phyloP scores from a whole-genome alignment of 2,797 vertebrate genomes.

The Onychomys leucogaster region DNA sequence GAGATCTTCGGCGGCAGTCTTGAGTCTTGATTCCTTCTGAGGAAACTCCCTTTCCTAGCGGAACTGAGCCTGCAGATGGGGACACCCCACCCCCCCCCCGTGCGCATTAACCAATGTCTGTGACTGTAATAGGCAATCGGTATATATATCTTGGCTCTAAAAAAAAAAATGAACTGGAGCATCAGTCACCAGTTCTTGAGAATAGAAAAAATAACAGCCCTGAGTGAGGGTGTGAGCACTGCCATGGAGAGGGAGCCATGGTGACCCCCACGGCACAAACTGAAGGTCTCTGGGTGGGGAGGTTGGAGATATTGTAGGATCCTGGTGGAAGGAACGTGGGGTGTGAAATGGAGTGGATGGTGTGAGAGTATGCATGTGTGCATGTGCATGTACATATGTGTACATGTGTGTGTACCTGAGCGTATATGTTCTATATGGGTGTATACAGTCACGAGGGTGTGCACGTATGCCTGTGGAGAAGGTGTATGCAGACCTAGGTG shows the following conservation, averaged over 20 bases:
- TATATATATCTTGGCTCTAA: background rate
- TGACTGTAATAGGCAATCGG: background rate
- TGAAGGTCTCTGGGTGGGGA: background rate
- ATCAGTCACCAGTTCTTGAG: background rate
- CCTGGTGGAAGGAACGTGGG: background rate
- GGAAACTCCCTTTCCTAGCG: constrained; percentile 75
- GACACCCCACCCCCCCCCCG: background rate
- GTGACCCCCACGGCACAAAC: background rate
- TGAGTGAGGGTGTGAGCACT: background rate
- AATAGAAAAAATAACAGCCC: background rate
- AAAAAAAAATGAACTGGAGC: background rate
- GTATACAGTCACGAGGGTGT: background rate
- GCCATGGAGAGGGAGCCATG: background rate
- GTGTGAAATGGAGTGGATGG: fast-evolving
- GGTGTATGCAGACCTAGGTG: background rate
- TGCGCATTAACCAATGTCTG: background rate
- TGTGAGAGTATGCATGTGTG: fast-evolving
- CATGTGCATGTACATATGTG: background rate
- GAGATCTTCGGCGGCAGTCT: constrained; percentile 43
- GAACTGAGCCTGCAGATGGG: constrained; percentile 31
- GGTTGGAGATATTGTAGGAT: fast-evolving
- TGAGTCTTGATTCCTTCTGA: constrained; percentile 66
- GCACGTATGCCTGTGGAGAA: background rate
- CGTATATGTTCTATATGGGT: no score
- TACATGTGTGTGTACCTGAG: background rate